Base-by-base conservation (phyloP, 2,888 invertebrate species). In the Drosophila demipolita region DNA sequence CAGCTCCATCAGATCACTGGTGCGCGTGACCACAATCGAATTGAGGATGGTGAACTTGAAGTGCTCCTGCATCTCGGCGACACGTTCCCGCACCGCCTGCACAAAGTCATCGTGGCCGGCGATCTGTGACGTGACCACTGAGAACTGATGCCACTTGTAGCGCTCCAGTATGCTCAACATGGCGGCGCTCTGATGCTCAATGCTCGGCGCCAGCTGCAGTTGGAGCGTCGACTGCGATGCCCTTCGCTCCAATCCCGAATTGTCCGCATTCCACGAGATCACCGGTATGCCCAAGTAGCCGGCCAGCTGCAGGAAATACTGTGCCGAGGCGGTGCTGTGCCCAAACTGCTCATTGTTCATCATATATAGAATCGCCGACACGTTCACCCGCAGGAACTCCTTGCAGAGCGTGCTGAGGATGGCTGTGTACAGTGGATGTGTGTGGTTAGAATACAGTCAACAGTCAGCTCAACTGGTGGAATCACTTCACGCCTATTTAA, bases 211-310 rank as follows among this genome's bases (percentile, higher is more conserved):
- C 93, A 99, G 94, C 94, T 99, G 99, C 79, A 98, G 95, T 91
- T 97, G 97, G 88, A 98, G 94, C 70, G 97, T 97, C 59, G 97
- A 97, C 93, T 98, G 97, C 33, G 97, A 97, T 48, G 97, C 97
- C 78, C 96, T 93, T 77, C 95, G 94, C 90, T 95, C 95, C 80
- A 98, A 94, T 45, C 98, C 99, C 48, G 98, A 98, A 93, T 99
- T 99, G 93, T 99, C 99, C 11, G 98, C 98, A 93, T 99, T 99
- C 99, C 99, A 99, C 11, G 98, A 98, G 86, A 99, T 98, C 61
- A 99, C 98, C 86, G 99, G 99, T 92, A 99, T 98, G 81, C 98
- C 98, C 88, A 98, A 94, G 94, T 98, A 98, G 68, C 97, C 98
- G 82, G 98, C 97, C 90, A 98, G 94, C 94, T 98, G 98, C 80